Conservation (phyloP, 1,140 invertebrate species). For the Grapholita molesta region DNA sequence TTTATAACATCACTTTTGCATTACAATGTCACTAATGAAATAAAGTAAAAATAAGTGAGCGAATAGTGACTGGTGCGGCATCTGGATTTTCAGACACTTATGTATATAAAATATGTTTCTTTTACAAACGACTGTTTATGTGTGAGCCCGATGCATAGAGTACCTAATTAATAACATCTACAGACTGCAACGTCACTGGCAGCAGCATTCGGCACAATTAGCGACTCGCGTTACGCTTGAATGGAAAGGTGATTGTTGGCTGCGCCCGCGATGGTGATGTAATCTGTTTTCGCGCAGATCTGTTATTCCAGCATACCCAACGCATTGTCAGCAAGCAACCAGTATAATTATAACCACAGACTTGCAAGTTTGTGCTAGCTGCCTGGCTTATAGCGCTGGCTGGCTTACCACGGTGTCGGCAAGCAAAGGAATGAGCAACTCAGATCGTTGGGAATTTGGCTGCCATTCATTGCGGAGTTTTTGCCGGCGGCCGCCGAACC, state of each 20-base stretch:
- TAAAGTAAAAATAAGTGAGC: no score
- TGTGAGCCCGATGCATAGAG: no score
- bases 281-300: constrained; percentile 9
- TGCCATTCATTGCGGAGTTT: constrained; percentile 62
- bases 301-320: neutral
- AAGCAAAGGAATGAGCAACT: neutral
- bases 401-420: neutral
- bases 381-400: neutral
- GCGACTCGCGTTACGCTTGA: constrained; percentile 13
- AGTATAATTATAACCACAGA: neutral
- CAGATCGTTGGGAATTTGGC: constrained; percentile 34
- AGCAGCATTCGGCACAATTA: constrained; percentile 1
- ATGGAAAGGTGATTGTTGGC: constrained; percentile 3
- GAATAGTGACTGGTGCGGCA: no score
- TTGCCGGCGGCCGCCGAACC: constrained; percentile 59
- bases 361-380: neutral
- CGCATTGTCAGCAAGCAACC: neutral
- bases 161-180: no score
- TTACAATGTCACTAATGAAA: no score
- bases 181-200: neutral
- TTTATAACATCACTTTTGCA: neutral
- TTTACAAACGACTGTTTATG: no score
- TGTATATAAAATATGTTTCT: no score
- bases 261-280: neutral
- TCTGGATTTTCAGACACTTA: no score